Evolutionary conservation across 2,888 invertebrate species (phyloP).

Genomic region (Drosophila atripex): DNA sequence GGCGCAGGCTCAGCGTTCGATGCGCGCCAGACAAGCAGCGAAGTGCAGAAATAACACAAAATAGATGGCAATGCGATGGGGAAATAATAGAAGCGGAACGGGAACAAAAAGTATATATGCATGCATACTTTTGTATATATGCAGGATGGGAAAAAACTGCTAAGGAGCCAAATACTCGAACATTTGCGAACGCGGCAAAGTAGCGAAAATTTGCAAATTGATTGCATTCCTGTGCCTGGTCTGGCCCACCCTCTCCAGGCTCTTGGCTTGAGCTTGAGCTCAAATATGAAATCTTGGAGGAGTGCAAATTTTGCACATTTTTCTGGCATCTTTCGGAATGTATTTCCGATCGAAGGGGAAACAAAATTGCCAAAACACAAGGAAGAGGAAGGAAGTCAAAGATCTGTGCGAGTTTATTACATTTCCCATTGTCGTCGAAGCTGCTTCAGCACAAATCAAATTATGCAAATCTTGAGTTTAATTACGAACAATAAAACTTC

Average conservation of each 20-base stretch:
- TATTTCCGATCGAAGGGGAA: constrained; percentile 24
- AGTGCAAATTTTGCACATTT: constrained; percentile 72
- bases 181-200: constrained; percentile 79
- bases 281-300: constrained; percentile 66
- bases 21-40: constrained; percentile 60
- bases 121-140: constrained; percentile 13
- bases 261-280: constrained; percentile 23
- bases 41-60: constrained; percentile 68
- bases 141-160: constrained; percentile 54
- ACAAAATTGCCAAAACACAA: constrained; percentile 41
- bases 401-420: constrained; percentile 49
- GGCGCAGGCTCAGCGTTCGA: constrained; percentile 53
- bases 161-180: constrained; percentile 76
- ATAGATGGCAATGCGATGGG: constrained; percentile 50
- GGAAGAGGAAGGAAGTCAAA: constrained; percentile 14
- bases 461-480: constrained; percentile 58
- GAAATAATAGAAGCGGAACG: constrained; percentile 27
- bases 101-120: constrained; percentile 22
- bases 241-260: not conserved
- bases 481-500: constrained; percentile 40
- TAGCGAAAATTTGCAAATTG: constrained; percentile 82
- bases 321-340: constrained; percentile 59
- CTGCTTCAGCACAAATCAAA: constrained; percentile 44
- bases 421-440: constrained; percentile 31
- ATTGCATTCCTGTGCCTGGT: constrained; percentile 79